A percentile compares a stretch with the other conserved stretches of the same genome.
These are phyloP conservation scores for Penaeus vannamei DNA, from an alignment of 1,140 invertebrate genomes.

Conservation along the genomic window DNA sequence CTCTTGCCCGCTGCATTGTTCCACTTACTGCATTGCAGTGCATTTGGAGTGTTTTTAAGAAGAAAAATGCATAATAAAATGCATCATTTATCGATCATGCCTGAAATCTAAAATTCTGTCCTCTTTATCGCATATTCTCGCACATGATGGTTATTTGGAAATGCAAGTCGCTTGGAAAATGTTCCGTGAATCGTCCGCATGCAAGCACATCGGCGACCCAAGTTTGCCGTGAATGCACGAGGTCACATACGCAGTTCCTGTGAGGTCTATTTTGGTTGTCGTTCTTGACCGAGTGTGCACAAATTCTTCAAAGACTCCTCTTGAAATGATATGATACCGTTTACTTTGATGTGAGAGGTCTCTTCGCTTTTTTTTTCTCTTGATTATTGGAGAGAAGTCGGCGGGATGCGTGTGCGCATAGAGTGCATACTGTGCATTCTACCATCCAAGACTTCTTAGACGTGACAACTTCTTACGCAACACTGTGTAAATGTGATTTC, in stretches of 20 bases:
- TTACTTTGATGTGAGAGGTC: conserved; percentile 45
- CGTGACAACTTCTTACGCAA: background rate
- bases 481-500: background rate
- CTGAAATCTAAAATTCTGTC: no score
- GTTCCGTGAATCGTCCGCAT: no score
- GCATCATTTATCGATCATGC: no score
- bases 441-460: background rate
- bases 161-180: no score
- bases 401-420: conserved; percentile 55
- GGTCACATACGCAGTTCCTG: background rate
- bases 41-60: no score
- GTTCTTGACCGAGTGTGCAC: conserved; percentile 2
- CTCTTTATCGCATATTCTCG: no score
- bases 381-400: conserved; percentile 61
- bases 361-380: conserved; percentile 12
- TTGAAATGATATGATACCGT: conserved; percentile 18
- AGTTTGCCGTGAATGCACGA: no score
- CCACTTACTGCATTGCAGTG: no score
- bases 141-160: no score
- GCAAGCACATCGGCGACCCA: no score
- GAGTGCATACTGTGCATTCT: conserved; percentile 13
- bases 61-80: no score
- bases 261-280: conserved; percentile 3
- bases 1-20: no score
- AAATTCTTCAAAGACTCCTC: conserved; percentile 32